Percentiles rank a stretch among this genome's conserved stretches.
Conservation (phyloP, 2,113 vertebrate species). For the Vulpes lagopus region DNA sequence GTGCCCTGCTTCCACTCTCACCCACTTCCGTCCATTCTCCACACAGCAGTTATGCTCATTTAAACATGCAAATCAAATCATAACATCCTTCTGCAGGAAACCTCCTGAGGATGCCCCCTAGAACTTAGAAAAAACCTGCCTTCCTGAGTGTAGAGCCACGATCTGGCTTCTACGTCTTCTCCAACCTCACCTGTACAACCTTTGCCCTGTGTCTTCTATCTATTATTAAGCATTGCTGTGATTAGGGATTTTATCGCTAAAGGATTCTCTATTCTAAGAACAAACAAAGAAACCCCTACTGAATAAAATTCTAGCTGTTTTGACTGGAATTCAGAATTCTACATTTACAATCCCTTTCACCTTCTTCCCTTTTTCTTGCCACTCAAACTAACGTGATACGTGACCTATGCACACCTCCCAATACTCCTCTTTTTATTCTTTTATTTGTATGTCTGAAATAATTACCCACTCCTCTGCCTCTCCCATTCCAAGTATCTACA, state of each 20-base stretch:
- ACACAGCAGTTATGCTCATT: background rate
- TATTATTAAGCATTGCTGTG: background rate
- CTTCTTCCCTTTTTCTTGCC: background rate
- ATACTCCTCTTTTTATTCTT: background rate
- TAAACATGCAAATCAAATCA: background rate
- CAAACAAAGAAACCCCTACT: background rate
- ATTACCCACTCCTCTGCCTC: background rate
- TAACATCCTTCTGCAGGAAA: background rate
- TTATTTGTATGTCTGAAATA: conserved; percentile 9
- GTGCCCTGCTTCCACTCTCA: background rate
- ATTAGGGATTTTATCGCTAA: background rate
- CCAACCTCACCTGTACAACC: background rate
- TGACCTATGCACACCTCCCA: background rate
- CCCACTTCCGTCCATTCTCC: background rate
- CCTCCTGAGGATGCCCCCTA: background rate
- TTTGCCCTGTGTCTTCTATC: background rate
- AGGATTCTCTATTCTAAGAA: background rate
- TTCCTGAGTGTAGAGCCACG: background rate
- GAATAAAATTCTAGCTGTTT: background rate
- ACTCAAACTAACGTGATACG: background rate
- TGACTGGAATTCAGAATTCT: background rate
- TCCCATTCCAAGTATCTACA: background rate
- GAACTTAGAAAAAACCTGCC: background rate
- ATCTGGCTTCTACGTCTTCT: background rate
- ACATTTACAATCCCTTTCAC: background rate